These are phyloP conservation scores for Anisognathus igniventris DNA, from an alignment of 2,797 vertebrate genomes.

Conservation along the genomic window DNA sequence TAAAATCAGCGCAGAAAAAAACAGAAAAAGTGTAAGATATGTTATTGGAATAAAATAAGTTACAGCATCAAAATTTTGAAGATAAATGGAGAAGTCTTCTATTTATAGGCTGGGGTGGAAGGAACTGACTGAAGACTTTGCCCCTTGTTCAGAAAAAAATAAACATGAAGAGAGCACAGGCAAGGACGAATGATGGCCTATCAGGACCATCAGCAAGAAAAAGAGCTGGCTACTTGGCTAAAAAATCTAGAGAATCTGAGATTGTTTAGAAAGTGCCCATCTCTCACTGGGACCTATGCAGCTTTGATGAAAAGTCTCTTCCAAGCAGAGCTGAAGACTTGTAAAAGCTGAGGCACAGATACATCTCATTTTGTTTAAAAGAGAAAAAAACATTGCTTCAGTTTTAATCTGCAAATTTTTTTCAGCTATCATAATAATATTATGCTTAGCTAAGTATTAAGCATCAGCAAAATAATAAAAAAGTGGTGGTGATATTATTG, in stretches of 20 bases:
- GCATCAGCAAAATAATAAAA: not conserved
- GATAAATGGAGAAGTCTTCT: not conserved
- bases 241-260: not conserved
- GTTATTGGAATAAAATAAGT: not conserved
- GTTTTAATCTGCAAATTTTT: not conserved
- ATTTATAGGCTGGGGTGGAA: not conserved
- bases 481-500: accelerated
- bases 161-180: not conserved
- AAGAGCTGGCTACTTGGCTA: not conserved
- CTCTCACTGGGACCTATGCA: not conserved
- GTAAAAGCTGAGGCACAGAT: not conserved
- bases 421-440: not conserved
- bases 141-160: not conserved
- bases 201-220: not conserved
- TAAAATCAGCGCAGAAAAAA: not conserved
- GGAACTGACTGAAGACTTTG: not conserved
- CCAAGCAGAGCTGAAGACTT: not conserved
- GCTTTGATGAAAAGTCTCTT: not conserved
- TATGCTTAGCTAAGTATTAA: not conserved
- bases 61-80: not conserved
- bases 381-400: not conserved
- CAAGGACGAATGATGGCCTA: not conserved
- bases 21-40: not conserved
- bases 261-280: not conserved
- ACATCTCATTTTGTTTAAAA: not conserved